Evolutionary conservation across 2,888 invertebrate species (phyloP), one percentile per base, ranked within the genome.

Genomic region (Catocala sponsa): DNA sequence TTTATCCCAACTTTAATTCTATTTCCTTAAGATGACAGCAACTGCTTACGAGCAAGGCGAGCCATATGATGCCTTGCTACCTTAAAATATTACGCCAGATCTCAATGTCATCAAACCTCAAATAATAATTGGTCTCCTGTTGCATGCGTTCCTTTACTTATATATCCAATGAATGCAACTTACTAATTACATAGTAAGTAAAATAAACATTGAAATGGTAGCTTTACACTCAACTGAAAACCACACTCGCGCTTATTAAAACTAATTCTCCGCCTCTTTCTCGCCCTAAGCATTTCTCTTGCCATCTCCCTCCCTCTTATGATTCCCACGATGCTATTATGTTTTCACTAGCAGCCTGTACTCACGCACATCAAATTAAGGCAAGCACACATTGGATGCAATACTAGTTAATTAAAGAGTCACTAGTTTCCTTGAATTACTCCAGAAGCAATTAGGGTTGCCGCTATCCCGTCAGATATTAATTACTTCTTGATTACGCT

Each of bases 401-500:
- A 49, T 32, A 41, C 43, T 53, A 43, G 33, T 42, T 66, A 66
- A 65, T 68, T 57, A 53, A 56, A 54, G 59, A 68, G 42, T 43
- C 33, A 53, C 57, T 52, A 38, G 61, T 65, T 59, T 62, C 63
- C 55, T 59, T 35, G 56, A 61, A 63, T 58, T 38, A 61, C 67
- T 59, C 61, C 38, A 32, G 13, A 60, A 44, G 64, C 63, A 64
- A 61, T 74, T 69, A 68, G 59, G 57, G 43, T 54, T 43, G 38
- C 43, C 11, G 43, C 13, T 62, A 69, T 69, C 55, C 65, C 50
- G 38, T 55, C 51, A 69, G 66, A 72, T 74, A 77, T 76, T 77
- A 76, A 77, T 77, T 69, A 68, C 61, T 33, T 25, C 65, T 77
- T 66, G 59, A 74, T 76, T 74, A 77, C 70, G 54, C 63, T 25